These are phyloP conservation scores for Silurus asotus DNA, from an alignment of 2,113 vertebrate species.

Conservation along the genomic window DNA sequence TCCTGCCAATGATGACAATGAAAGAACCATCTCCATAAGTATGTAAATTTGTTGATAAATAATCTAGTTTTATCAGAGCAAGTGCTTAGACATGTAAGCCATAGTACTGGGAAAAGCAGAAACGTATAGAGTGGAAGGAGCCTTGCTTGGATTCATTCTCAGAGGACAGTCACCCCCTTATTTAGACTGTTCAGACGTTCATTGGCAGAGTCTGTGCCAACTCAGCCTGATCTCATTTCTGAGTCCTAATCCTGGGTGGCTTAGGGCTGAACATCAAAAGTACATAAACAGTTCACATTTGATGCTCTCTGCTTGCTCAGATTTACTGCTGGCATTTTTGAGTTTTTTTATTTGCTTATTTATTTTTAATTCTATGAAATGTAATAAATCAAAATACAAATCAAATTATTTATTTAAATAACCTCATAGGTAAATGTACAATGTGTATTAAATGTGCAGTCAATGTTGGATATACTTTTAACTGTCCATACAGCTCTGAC, in stretches of 20 bases:
- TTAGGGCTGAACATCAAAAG: background rate
- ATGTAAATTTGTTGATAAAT: background rate
- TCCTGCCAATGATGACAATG: background rate
- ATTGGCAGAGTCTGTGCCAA: slow-evolving; percentile 35
- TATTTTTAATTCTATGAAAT: background rate
- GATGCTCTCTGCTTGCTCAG: background rate
- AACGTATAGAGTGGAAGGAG: slow-evolving; percentile 48
- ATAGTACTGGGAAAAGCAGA: slow-evolving; percentile 51
- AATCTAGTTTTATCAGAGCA: background rate
- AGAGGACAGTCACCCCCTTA: slow-evolving; percentile 33
- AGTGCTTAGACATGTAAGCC: background rate
- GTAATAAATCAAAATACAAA: background rate
- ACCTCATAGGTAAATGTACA: background rate
- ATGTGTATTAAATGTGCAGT: background rate
- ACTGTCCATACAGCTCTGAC: slow-evolving; percentile 35
- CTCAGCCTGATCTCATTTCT: slow-evolving; percentile 42
- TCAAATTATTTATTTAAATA: background rate
- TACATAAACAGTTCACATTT: slow-evolving; percentile 4
- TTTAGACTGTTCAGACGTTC: slow-evolving; percentile 44
- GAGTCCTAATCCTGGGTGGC: background rate
- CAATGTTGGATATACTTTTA: background rate
- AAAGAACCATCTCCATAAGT: background rate
- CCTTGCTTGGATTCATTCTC: slow-evolving; percentile 33
- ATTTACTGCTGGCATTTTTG: background rate
- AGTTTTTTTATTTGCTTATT: background rate